phyloP scores from a whole-genome alignment of 2,888 invertebrate species.

The Diarsia rubi region DNA sequence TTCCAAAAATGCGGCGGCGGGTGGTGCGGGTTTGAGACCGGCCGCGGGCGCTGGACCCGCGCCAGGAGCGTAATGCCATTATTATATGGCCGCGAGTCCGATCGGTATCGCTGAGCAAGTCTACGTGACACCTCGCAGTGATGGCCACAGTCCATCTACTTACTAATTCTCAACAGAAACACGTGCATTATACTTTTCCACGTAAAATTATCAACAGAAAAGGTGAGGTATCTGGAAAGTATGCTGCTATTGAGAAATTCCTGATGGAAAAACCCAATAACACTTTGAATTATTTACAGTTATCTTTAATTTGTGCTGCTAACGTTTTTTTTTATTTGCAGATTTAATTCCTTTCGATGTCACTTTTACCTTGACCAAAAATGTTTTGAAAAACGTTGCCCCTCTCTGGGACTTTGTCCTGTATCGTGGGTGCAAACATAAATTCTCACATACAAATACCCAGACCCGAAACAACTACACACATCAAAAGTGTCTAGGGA shows the following conservation, averaged over 20 bases:
- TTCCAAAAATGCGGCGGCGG: constrained; percentile 38
- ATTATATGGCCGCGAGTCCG: constrained; percentile 64
- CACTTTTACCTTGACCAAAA: too few relatives aligned
- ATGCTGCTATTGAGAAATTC: too few relatives aligned
- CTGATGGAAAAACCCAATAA: too few relatives aligned
- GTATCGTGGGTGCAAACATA: too few relatives aligned
- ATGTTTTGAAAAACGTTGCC: too few relatives aligned
- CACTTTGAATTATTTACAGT: too few relatives aligned
- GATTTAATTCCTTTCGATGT: too few relatives aligned
- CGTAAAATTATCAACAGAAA: background rate
- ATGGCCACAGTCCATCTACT: background rate
- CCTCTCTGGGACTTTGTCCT: too few relatives aligned
- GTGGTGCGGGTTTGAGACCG: constrained; percentile 14
- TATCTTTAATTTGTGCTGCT: background rate
- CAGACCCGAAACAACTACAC: too few relatives aligned
- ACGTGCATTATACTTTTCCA: background rate
- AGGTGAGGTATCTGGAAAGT: too few relatives aligned
- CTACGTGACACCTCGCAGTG: constrained; percentile 43
- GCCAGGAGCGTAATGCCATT: constrained; percentile 72
- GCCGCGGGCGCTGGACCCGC: constrained; percentile 62
- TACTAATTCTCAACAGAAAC: background rate
- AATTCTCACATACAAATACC: too few relatives aligned
- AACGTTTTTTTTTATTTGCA: background rate
- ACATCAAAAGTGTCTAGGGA: too few relatives aligned
- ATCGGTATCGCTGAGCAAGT: constrained; percentile 54